Percentiles rank a stretch among this genome's conserved stretches.
Evolutionary conservation across 1,140 invertebrate species (phyloP).

Genomic region (Helicoverpa armigera): DNA sequence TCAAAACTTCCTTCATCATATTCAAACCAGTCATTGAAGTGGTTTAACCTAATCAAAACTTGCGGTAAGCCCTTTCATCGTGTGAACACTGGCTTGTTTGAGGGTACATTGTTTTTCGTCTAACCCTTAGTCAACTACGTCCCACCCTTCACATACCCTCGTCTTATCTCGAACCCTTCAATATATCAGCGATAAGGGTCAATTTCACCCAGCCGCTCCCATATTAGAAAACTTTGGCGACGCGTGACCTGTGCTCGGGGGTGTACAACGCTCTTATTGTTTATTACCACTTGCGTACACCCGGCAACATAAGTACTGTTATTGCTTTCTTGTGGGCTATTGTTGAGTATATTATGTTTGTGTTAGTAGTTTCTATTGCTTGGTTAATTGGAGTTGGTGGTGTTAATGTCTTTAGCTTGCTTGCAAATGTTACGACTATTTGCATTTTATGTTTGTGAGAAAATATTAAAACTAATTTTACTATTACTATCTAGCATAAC

Average conservation of each 20-base stretch:
- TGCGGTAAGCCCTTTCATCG: neutral
- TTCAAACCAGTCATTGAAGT: neutral
- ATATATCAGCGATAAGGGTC: conserved; percentile 39
- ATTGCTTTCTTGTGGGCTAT: conserved; percentile 27
- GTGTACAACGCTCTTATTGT: conserved; percentile 25
- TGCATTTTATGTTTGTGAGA: too few species aligned
- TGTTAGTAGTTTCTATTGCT: neutral
- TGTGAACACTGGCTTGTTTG: neutral
- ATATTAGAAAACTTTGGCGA: conserved; percentile 38
- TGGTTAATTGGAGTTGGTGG: neutral
- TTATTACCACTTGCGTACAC: conserved; percentile 36
- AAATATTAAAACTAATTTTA: too few species aligned
- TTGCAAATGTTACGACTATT: neutral
- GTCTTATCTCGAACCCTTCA: conserved; percentile 33
- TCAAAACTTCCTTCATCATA: neutral
- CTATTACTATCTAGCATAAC: too few species aligned
- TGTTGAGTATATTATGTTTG: conserved; percentile 9
- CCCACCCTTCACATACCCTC: neutral
- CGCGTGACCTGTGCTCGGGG: conserved; percentile 26
- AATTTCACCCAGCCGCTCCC: conserved; percentile 17
- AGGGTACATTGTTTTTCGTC: conserved; percentile 26
- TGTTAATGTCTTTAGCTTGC: neutral
- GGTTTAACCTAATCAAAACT: conserved; percentile 23
- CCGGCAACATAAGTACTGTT: conserved; percentile 31
- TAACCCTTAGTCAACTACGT: neutral